A percentile compares a stretch with the other conserved stretches of the same genome.
Conservation (phyloP, 2,113 vertebrate species). For the Dolichallabes microphthalmus region DNA sequence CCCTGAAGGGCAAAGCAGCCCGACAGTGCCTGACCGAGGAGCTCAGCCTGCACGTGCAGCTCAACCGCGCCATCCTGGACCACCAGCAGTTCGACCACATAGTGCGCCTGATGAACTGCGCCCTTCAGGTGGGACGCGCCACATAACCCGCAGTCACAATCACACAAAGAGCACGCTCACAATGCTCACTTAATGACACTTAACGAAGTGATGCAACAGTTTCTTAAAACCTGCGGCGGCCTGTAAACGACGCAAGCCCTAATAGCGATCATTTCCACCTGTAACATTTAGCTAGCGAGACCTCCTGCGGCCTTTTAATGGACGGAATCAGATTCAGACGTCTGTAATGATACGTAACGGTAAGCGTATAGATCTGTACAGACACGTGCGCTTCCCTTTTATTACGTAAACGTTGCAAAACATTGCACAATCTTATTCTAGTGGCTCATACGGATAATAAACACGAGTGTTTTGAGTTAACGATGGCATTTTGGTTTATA, state of each 20-base stretch:
- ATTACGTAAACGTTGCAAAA: background rate
- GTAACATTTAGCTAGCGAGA: background rate
- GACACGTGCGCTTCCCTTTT: background rate
- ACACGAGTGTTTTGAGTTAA: background rate
- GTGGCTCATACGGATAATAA: conserved; percentile 11
- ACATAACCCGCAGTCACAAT: conserved; percentile 2
- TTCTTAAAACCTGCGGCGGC: background rate
- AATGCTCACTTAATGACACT: background rate
- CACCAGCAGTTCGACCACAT: conserved; percentile 97
- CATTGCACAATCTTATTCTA: background rate
- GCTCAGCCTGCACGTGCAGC: conserved; percentile 87
- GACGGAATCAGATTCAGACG: conserved; percentile 46
- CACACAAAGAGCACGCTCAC: background rate
- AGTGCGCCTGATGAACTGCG: conserved; percentile 96
- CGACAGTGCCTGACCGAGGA: conserved; percentile 92
- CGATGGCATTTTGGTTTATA: background rate
- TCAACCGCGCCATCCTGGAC: conserved; percentile 92
- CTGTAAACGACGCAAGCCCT: background rate
- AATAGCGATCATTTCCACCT: conserved; percentile 8
- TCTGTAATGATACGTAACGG: conserved; percentile 8
- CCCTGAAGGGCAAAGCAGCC: conserved; percentile 92
- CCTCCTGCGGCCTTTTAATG: conserved; percentile 32
- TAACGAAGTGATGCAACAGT: background rate
- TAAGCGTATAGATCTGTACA: background rate
- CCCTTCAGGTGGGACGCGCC: conserved; percentile 83